Evolutionary conservation across 2,113 vertebrate species (phyloP), one percentile per base, ranked within the genome.

Genomic region (Brevimyrus niger): DNA sequence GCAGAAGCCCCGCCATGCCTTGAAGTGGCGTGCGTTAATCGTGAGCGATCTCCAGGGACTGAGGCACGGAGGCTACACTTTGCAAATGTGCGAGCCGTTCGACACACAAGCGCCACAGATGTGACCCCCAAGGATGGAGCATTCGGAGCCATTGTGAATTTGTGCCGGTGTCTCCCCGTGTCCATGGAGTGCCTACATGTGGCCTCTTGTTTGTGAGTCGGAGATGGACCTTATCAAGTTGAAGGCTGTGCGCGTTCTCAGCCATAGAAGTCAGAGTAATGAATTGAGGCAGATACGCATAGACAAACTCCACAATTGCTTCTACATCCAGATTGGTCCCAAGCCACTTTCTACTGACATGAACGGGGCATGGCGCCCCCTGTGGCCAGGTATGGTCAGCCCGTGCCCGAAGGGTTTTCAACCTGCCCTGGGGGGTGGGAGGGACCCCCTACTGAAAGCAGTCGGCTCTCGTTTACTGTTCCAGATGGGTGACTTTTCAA

Each of bases 391-490:
- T 17, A 80, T 1, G 5, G 35, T 80, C 11, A 0, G 17, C 73
- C 15, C 73, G 42, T 19, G 35, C 35, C 35, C 19, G 94, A 96
- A 97, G 97, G 95, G 96, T 97, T 96, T 96, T 90, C 91, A 89
- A 94, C 92, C 90, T 80, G 92, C 95, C 97, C 95, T 94, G 94
- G 90, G 92, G 15, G 31, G 31, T 42, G 35, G 73, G 95, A 95
- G 94, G 96, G 90, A 94, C 92, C 94, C 90, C 90, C 95, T 95
- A 96, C 94, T 97, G 95, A 95, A 95, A 94, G 95, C 95, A n/a
- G 55, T n/a, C 55, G 97, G 97, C 96, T 93, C 94, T 95, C 95
- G 93, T 95, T 96, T 95, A 94, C 95, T 96, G 96, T 96, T 97
- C 95, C 92, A 92, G 95, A 10, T 92, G 93, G 93, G 89, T 88